Base-by-base conservation (phyloP, 2,888 invertebrate species). In the Acleris literana region DNA sequence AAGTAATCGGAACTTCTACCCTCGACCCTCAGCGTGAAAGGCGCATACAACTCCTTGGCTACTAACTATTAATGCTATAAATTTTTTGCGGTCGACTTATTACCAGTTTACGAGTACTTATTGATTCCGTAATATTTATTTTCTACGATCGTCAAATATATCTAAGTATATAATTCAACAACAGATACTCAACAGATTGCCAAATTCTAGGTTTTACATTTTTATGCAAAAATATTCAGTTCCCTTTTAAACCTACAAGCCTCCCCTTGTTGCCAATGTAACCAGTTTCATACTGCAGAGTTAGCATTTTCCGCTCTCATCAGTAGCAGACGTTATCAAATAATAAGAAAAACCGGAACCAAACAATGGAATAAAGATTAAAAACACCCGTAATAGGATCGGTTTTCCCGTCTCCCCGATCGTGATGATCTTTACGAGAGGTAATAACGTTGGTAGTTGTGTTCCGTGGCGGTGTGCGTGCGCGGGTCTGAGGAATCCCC, bases 401-500 rank as follows among this genome's bases (percentile, higher is more conserved):
- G 71, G 70, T 76, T 80, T 79, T 80, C 76, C 74, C 72, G 71
- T 73, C 74, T 73, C 72, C 64, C 58, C 58, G 60, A 44, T 49
- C 61, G 55, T 67, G 65, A 71, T 71, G 70, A 70, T 72, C 71
- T 68, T 72, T 71, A 72, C 68, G 72, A 74, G 71, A 71, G 75
- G 73, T 71, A 73, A 68, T 69, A 68, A 71, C 68, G 70, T 68
- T 60, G 69, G 72, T 76, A 70, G 72, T 71, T 74, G 78, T 73
- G 76, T 54, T 57, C 68, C 69, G 72, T 64, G 69, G 61, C 70
- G 75, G 82, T 82, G 85, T 83, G 87, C 74, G 83, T 78, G 82
- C 79, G 74, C 79, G 86, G 84, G 85, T 80, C 82, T 85, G 72
- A 71, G 70, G 80, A 69, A 81, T 75, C 84, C 92, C 87, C 89